These are phyloP conservation scores for Clistopyga incitator DNA, from an alignment of 2,888 invertebrate genomes.

Conservation along the genomic window DNA sequence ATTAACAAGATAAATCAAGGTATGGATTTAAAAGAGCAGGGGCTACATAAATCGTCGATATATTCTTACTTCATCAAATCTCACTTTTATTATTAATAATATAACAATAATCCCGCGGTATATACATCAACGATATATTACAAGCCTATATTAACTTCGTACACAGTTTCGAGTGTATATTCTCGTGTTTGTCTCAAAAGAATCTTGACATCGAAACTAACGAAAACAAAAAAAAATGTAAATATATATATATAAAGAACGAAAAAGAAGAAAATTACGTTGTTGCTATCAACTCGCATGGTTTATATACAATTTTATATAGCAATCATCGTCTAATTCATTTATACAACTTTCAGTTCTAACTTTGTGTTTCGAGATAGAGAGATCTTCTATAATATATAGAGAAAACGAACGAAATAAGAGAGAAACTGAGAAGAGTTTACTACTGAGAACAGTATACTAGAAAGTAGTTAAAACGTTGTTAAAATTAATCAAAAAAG, in stretches of 20 bases:
- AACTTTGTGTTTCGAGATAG: constrained; percentile 44
- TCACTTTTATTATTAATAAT: constrained; percentile 80
- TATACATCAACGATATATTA: constrained; percentile 83
- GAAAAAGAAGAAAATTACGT: constrained; percentile 60
- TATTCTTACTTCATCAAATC: constrained; percentile 69
- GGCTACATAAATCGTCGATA: constrained; percentile 70
- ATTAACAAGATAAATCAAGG: too few species aligned
- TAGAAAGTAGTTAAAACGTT: constrained; percentile 12
- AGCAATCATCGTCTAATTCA: constrained; percentile 61
- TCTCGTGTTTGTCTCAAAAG: constrained; percentile 60
- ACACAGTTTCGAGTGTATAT: constrained; percentile 55
- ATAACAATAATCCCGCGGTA: constrained; percentile 83
- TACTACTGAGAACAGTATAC: too few species aligned
- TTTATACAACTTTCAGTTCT: constrained; percentile 70
- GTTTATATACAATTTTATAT: constrained; percentile 69
- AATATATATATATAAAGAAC: neutral
- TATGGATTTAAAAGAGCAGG: neutral
- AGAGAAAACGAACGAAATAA: constrained; percentile 23
- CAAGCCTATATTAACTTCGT: constrained; percentile 73
- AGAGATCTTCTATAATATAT: constrained; percentile 11
- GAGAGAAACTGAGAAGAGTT: constrained; percentile 36
- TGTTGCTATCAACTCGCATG: constrained; percentile 70
- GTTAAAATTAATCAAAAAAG: constrained; percentile 15
- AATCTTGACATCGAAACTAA: constrained; percentile 62
- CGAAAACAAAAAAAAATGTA: constrained; percentile 62